Conservation (phyloP, 2,113 vertebrate species). For the Festucalex cinctus region DNA sequence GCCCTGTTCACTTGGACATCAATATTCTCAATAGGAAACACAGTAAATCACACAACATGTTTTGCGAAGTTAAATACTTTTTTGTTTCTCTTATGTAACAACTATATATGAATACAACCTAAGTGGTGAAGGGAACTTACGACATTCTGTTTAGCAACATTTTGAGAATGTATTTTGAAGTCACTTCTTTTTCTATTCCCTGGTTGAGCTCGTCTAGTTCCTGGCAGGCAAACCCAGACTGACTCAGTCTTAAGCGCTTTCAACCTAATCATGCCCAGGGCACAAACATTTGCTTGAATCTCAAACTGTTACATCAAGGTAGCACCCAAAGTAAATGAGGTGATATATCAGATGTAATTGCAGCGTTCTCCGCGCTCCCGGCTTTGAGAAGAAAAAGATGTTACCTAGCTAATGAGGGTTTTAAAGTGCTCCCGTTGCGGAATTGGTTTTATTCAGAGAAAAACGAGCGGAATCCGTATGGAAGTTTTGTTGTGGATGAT, state of each 20-base stretch:
- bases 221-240: constrained; percentile 17
- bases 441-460: constrained; percentile 7
- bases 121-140: neutral
- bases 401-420: constrained; percentile 48
- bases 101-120: neutral
- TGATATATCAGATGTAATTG: constrained; percentile 60
- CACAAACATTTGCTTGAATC: constrained; percentile 50
- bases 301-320: constrained; percentile 60
- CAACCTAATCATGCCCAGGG: constrained; percentile 48
- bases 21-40: neutral
- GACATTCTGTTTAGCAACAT: neutral
- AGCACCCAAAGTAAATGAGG: constrained; percentile 57
- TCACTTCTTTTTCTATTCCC: constrained; percentile 22
- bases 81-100: neutral
- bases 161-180: neutral
- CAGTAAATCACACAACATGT: neutral
- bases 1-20: constrained; percentile 18
- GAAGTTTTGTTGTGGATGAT: constrained; percentile 11
- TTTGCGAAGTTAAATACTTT: neutral
- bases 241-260: constrained; percentile 47
- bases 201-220: neutral
- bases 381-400: constrained; percentile 52
- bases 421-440: constrained; percentile 30
- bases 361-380: constrained; percentile 34
- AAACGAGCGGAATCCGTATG: constrained; percentile 4